Evolutionary conservation across 23 tunicate species (phyloP).

Genomic region (Botrylloides violaceus): DNA sequence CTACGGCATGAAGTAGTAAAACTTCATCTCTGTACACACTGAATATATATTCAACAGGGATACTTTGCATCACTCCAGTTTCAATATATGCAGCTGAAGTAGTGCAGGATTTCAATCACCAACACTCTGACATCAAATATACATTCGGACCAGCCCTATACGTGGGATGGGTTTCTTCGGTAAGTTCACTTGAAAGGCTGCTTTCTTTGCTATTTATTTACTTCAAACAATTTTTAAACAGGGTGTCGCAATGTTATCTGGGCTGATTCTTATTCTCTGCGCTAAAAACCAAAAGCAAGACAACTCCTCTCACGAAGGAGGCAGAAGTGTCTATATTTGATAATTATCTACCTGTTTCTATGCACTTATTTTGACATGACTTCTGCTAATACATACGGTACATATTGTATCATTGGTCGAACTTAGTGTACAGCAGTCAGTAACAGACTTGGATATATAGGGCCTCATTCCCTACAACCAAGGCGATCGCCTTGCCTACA

Average conservation of each 20-base stretch:
- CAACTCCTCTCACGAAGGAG: neutral
- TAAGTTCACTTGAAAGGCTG: neutral
- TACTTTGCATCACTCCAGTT: constrained; percentile 14
- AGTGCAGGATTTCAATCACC: constrained; percentile 7
- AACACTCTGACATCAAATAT: neutral
- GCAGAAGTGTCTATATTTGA: neutral
- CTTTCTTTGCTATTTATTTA: neutral
- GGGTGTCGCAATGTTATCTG: constrained; percentile 6
- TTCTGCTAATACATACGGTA: too few species aligned
- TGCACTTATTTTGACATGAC: too few species aligned
- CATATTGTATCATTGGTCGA: too few species aligned
- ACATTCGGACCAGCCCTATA: constrained; percentile 15
- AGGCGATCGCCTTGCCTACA: too few species aligned
- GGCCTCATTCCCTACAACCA: too few species aligned
- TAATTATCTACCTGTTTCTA: too few species aligned
- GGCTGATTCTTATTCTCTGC: neutral
- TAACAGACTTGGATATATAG: too few species aligned
- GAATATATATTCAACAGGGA: neutral
- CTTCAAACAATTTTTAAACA: neutral
- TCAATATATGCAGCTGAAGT: constrained; percentile 18
- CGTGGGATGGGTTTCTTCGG: constrained; percentile 18
- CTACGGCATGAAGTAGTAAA: neutral
- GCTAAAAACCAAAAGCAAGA: neutral
- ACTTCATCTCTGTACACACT: neutral
- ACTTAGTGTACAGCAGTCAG: too few species aligned